Evolutionary conservation across 2,888 invertebrate species (phyloP).

Genomic region (Pyrrhosoma nymphula): DNA sequence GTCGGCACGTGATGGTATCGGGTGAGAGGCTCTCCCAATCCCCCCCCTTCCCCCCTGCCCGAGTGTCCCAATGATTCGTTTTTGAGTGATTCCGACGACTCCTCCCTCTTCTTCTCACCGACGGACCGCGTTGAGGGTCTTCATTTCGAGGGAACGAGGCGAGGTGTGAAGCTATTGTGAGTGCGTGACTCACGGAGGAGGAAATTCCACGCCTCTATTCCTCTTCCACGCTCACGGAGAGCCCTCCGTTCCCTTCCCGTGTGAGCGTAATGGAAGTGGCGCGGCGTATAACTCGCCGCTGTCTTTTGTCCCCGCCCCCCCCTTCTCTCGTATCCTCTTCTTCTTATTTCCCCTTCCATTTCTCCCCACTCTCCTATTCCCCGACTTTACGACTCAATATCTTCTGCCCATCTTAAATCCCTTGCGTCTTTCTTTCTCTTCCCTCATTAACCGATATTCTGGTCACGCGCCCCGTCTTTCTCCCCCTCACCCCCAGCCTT

Average conservation of each 20-base stretch:
- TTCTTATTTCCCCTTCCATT: too few species aligned
- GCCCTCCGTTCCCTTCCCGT: background rate
- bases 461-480: background rate
- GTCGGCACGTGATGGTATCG: background rate
- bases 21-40: background rate
- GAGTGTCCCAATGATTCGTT: background rate
- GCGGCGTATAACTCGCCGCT: background rate
- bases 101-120: background rate
- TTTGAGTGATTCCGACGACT: constrained; percentile 8
- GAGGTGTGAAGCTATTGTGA: constrained; percentile 10
- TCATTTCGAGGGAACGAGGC: background rate
- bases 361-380: background rate
- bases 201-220: background rate
- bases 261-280: background rate
- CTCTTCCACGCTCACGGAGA: background rate
- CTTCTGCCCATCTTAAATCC: constrained; percentile 4
- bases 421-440: background rate
- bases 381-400: constrained; percentile 32
- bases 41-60: too few species aligned
- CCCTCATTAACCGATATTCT: constrained; percentile 36
- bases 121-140: background rate
- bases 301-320: background rate
- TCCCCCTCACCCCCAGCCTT: background rate
- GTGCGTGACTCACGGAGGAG: constrained; percentile 17
- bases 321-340: background rate